phyloP scores from a whole-genome alignment of 2,888 invertebrate species.

The Athripsodes cinereus region DNA sequence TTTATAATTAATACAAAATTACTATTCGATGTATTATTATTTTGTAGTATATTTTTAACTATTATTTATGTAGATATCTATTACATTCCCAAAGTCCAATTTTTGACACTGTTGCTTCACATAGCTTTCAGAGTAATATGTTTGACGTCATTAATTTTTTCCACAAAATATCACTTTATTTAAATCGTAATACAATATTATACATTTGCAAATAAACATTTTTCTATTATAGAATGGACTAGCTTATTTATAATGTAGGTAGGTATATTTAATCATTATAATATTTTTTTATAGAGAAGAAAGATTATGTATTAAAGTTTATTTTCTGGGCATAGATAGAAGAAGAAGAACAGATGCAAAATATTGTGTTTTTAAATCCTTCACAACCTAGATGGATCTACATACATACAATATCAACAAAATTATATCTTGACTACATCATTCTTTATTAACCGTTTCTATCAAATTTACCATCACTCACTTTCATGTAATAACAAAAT shows the following conservation, averaged over 20 bases:
- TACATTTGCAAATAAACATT: too few species aligned
- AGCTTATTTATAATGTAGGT: too few species aligned
- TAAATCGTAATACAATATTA: too few species aligned
- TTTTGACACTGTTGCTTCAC: not conserved
- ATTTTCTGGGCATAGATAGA: conserved; percentile 14
- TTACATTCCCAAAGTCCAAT: not conserved
- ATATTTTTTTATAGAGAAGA: conserved; percentile 25
- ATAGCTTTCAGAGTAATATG: too few species aligned
- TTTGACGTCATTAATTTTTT: too few species aligned
- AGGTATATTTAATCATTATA: not conserved
- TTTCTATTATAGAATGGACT: too few species aligned
- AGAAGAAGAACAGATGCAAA: conserved; percentile 25
- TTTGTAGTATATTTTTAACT: too few species aligned
- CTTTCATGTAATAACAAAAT: too few species aligned
- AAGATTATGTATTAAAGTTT: conserved; percentile 14
- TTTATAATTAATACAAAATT: not conserved
- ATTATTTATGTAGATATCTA: not conserved
- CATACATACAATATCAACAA: not conserved
- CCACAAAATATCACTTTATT: too few species aligned
- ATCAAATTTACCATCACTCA: too few species aligned
- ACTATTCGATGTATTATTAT: not conserved
- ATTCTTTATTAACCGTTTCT: too few species aligned
- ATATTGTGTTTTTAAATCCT: conserved; percentile 19
- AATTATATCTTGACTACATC: too few species aligned
- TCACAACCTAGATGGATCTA: conserved; percentile 22